Evolutionary conservation across 2,888 invertebrate genomes (phyloP), one percentile per base, ranked within the genome.

Genomic region (Drosophila histrio): DNA sequence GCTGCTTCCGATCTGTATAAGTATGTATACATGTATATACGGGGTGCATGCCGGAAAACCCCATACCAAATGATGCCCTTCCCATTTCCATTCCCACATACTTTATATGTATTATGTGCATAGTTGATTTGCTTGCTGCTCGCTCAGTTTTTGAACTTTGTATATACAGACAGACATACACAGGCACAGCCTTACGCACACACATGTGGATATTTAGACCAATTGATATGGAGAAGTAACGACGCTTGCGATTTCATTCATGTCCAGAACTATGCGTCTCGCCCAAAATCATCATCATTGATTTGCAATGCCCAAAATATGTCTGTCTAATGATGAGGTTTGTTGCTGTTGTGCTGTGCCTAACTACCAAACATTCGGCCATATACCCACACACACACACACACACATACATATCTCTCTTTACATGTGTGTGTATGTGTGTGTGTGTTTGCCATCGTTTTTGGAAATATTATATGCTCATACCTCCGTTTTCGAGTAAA

Each of bases 391-490:
- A 60, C 28, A 36, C 28, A 59, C 34, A 47, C 22, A 47, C 39
- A 56, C n/a, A 22, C 5, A 21, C 28, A 52, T 60, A 56, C 54
- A 47, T 56, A 8, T 63, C 28, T 47, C 22, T 59, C 32, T 50
- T 9, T 53, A 1, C 50, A 7, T 58, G 21, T 41, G 1, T 53
- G 13, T 62, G 30, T n/a, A n/a, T 54, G 54, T 65, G 69, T 80
- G 71, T 74, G 80, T 77, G 59, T 81, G 87, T 86, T 86, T 86
- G 84, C 84, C 81, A 83, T 86, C 81, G 83, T 89, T 88, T 89
- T 88, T 87, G 89, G 89, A 87, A 89, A 89, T 89, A 89, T 89
- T 89, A 89, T 89, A 87, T 87, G 87, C 88, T 87, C 83, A 85
- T 87, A 87, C 88, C 85, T 87, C 82, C 81, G 86, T 82, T 88